Evolutionary conservation across 2,113 vertebrate genomes (phyloP).

Genomic region (Pangasianodon hypophthalmus): DNA sequence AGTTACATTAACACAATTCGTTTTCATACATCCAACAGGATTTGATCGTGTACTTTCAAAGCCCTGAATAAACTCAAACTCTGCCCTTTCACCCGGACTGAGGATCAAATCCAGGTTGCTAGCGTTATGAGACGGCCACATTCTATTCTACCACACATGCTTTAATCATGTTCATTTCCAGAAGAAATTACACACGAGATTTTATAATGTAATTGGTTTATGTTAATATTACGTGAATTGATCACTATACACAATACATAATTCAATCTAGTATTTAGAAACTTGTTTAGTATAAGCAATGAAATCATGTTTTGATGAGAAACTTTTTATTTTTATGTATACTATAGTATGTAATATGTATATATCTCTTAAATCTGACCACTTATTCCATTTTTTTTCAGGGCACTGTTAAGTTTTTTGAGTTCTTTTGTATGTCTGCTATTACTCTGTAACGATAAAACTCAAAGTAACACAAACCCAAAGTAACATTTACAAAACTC

Average conservation of each 20-base stretch:
- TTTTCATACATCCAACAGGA: neutral
- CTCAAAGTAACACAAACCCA: too few relatives aligned
- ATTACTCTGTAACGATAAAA: too few relatives aligned
- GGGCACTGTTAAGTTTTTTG: too few relatives aligned
- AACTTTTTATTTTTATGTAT: too few relatives aligned
- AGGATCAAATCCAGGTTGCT: neutral
- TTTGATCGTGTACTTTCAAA: neutral
- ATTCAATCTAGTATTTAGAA: too few relatives aligned
- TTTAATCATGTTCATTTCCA: neutral
- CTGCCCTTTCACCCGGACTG: neutral
- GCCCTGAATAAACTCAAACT: neutral
- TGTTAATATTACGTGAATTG: neutral
- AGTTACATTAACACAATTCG: neutral
- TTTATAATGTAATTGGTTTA: neutral
- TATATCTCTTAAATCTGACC: too few relatives aligned
- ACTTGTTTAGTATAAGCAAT: too few relatives aligned
- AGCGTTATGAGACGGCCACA: neutral
- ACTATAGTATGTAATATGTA: too few relatives aligned
- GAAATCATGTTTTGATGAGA: too few relatives aligned
- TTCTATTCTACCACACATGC: neutral
- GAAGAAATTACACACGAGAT: too few relatives aligned
- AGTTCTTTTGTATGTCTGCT: too few relatives aligned
- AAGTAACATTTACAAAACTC: neutral
- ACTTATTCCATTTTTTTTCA: too few relatives aligned
- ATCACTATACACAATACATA: neutral